Percentiles rank a stretch among this genome's conserved stretches.
These are phyloP conservation scores for Sebastes miniatus DNA, from an alignment of 2,797 vertebrate species.

Conservation along the genomic window DNA sequence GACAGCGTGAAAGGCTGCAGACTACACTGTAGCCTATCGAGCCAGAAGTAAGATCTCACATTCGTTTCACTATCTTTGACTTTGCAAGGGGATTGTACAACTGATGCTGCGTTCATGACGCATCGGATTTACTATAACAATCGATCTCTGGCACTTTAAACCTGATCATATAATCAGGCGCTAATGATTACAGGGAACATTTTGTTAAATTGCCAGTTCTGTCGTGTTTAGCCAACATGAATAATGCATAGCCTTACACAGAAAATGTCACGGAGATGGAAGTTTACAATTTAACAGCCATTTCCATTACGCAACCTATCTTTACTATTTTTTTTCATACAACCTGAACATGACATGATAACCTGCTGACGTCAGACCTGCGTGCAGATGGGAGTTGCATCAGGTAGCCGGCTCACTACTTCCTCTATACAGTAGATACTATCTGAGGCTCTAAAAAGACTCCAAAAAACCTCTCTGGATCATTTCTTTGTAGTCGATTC, in stretches of 20 bases:
- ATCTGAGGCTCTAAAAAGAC: neutral
- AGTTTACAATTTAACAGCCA: neutral
- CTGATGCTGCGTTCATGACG: neutral
- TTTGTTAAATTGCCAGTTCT: neutral
- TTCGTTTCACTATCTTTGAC: neutral
- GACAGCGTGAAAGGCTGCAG: neutral
- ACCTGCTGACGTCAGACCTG: constrained; percentile 13
- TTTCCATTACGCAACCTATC: rapidly evolving
- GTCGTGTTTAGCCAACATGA: neutral
- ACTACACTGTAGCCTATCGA: rapidly evolving
- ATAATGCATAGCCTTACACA: neutral
- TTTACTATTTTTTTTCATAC: neutral
- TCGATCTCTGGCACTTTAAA: neutral
- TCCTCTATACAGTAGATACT: neutral
- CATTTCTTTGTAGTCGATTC: neutral
- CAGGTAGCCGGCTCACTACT: constrained; percentile 20
- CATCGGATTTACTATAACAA: neutral
- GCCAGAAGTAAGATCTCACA: rapidly evolving
- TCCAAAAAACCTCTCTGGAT: neutral
- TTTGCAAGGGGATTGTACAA: neutral
- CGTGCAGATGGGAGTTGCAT: neutral
- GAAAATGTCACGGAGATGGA: rapidly evolving
- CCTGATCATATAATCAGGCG: neutral
- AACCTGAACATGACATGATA: neutral
- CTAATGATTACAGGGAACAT: neutral